Evolutionary conservation across 2,113 vertebrate species (phyloP).

Genomic region (Lepus europaeus): DNA sequence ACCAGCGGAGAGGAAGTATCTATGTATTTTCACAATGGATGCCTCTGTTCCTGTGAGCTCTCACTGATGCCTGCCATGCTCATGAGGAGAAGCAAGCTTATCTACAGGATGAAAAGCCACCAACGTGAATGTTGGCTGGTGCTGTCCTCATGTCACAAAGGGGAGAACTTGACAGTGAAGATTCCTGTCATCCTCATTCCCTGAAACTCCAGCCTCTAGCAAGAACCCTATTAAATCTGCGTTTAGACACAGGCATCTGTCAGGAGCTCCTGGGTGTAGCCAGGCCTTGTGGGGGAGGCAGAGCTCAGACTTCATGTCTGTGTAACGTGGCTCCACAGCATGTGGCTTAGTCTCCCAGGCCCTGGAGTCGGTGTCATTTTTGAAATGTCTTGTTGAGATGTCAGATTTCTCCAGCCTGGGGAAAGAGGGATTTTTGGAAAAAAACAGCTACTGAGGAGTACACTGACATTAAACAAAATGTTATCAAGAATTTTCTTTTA

Average conservation of each 20-base stretch:
- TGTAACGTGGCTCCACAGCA: rapidly evolving
- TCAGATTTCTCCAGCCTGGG: neutral
- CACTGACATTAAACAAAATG: constrained; percentile 1
- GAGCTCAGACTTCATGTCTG: neutral
- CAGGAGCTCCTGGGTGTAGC: neutral
- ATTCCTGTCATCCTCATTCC: neutral
- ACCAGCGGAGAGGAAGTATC: neutral
- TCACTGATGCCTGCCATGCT: neutral
- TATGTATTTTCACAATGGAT: neutral
- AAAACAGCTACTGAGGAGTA: constrained; percentile 16
- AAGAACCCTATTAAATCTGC: neutral
- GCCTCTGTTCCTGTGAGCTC: neutral
- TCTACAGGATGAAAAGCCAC: neutral
- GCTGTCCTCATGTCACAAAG: neutral
- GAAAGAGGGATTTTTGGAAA: neutral
- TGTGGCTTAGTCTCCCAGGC: neutral
- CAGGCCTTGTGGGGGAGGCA: neutral
- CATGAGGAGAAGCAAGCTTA: neutral
- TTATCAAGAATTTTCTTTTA: constrained; percentile 52
- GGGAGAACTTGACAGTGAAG: neutral
- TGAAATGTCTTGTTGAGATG: constrained; percentile 25
- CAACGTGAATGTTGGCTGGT: neutral
- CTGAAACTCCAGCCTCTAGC: neutral
- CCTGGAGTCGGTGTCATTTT: neutral
- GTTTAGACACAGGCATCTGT: neutral